phyloP scores from a whole-genome alignment of 2,797 vertebrate species.

The Graptemys geographica region DNA sequence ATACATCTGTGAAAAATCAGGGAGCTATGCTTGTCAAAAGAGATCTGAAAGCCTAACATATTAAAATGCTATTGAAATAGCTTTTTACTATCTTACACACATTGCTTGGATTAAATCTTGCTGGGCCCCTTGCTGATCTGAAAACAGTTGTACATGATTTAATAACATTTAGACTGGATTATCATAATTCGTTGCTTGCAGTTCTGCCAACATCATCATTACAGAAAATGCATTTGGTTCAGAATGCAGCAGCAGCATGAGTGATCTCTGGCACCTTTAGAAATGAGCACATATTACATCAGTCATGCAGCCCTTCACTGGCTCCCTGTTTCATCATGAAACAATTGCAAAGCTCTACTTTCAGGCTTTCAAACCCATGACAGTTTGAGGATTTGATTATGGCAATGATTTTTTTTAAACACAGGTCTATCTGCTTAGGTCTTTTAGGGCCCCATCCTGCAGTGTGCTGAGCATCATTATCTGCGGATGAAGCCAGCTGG shows the following conservation, averaged over 20 bases:
- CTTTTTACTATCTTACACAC: not conserved
- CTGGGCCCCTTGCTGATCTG: not conserved
- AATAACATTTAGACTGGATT: not conserved
- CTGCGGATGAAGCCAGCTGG: not conserved
- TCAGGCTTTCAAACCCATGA: not conserved
- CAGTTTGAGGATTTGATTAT: not conserved
- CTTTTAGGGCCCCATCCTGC: not conserved
- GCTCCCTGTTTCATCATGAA: rapidly evolving
- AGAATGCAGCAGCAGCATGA: not conserved
- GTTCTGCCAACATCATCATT: not conserved
- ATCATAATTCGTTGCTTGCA: not conserved
- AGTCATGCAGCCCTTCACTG: rapidly evolving
- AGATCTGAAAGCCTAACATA: not conserved
- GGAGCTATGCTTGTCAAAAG: not conserved
- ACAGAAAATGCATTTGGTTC: not conserved
- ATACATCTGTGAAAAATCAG: slow-evolving; percentile 10
- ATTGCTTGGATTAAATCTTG: not conserved
- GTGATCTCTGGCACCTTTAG: slow-evolving; percentile 6
- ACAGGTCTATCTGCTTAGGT: not conserved
- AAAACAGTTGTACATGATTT: not conserved
- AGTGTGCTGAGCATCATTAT: not conserved
- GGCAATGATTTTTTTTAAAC: not conserved
- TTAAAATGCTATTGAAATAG: slow-evolving; percentile 3
- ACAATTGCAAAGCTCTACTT: not conserved
- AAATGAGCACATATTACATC: not conserved